Conservation (phyloP, 1,140 invertebrate genomes). For the Drosophila mayri region DNA sequence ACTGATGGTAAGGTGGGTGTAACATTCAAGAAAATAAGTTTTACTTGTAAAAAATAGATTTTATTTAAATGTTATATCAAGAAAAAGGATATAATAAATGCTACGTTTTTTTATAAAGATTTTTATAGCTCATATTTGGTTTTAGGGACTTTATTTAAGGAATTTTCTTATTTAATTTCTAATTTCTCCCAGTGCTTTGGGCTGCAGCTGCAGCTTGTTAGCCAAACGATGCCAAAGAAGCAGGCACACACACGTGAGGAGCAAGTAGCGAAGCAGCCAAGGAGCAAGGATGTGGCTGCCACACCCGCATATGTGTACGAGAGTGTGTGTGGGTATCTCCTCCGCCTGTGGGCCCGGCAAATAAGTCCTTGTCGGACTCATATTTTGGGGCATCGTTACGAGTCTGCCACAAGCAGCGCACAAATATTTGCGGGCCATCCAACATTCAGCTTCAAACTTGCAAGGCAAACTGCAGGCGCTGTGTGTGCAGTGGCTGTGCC, state of each 20-base stretch:
- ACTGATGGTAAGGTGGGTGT: neutral
- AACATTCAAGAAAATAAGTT: neutral
- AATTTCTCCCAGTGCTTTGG: constrained; percentile 10
- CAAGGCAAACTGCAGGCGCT: constrained; percentile 40
- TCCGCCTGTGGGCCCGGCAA: constrained; percentile 51
- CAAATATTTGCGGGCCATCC: constrained; percentile 55
- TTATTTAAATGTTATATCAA: neutral
- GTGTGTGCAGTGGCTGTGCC: neutral
- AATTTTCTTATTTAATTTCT: neutral
- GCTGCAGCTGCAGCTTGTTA: constrained; percentile 65
- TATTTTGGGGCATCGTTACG: constrained; percentile 69
- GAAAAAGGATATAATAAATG: too few species aligned
- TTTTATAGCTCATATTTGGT: too few species aligned
- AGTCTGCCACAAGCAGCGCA: constrained; percentile 58
- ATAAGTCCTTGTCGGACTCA: constrained; percentile 65
- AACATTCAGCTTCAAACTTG: constrained; percentile 20
- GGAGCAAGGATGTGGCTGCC: constrained; percentile 36
- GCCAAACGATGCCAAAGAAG: constrained; percentile 48
- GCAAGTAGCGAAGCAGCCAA: constrained; percentile 1
- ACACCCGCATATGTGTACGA: constrained; percentile 8
- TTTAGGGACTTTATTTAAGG: too few species aligned
- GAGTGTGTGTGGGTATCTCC: constrained; percentile 22
- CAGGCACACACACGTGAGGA: constrained; percentile 11
- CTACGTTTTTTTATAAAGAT: too few species aligned
- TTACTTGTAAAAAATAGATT: neutral